Conservation (phyloP, 2,888 invertebrate species). For the Cryptocheilus praepositus region DNA sequence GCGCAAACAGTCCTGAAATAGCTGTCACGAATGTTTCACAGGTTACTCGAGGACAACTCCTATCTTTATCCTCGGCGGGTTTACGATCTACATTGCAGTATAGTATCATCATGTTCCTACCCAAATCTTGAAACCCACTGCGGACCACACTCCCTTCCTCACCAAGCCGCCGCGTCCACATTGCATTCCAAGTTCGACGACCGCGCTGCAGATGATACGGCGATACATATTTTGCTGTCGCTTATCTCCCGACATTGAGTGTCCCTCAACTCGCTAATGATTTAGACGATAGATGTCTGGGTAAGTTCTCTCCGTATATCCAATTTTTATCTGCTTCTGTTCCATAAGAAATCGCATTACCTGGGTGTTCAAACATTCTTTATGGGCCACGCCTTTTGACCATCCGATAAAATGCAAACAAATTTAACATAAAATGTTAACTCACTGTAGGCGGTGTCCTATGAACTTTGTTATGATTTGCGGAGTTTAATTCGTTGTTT, state of each 20-base stretch:
- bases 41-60: constrained; percentile 38
- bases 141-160: constrained; percentile 15
- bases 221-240: constrained; percentile 28
- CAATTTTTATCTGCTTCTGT: too few species aligned
- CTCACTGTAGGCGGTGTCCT: too few species aligned
- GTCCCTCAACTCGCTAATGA: not conserved
- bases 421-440: too few species aligned
- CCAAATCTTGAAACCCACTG: constrained; percentile 32
- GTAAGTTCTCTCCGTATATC: too few species aligned
- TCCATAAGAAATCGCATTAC: too few species aligned
- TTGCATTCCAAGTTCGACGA: constrained; percentile 49
- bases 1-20: not conserved
- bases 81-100: too few species aligned
- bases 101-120: constrained; percentile 46
- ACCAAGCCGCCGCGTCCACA: constrained; percentile 16
- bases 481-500: too few species aligned
- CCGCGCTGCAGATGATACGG: constrained; percentile 31
- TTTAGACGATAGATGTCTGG: not conserved
- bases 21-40: constrained; percentile 25
- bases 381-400: too few species aligned
- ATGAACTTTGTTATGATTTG: too few species aligned
- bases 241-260: too few species aligned
- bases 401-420: too few species aligned
- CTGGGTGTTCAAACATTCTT: too few species aligned
- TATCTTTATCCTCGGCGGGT: constrained; percentile 45